Evolutionary conservation across 1,140 invertebrate genomes (phyloP), one percentile per base, ranked within the genome.

Genomic region (Andrena cerasifolii): DNA sequence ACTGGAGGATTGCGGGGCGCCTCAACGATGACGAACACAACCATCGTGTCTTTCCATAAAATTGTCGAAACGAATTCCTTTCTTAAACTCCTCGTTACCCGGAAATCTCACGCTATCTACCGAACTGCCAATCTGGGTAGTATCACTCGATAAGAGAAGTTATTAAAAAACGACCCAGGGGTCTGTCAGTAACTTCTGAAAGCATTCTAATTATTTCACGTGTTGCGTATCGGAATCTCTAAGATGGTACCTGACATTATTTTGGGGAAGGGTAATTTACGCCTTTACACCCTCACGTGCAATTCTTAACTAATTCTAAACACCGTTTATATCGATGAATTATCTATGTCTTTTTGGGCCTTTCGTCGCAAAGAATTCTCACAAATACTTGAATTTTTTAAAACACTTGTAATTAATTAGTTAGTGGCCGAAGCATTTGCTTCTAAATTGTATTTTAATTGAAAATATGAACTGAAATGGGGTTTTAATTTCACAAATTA

Each of bases 51-150:
- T 79, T 54, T 71, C 78, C 78, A 65, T 49, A 49, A 65, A 77
- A 33, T 71, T 66, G 47, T 31, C 53, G 53, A 77, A 63, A 73
- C 80, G 78, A 77, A 63, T 79, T 77, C 67, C 77, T 79, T 86
- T 83, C 73, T 85, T 86, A 83, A 84, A 76, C 74, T 86, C 67
- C 84, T 89, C 88, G 82, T 89, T 89, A 89, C 75, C 75, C 82
- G 84, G 53, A 85, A 76, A 78, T 77, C 72, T 77, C 59, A 12
- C 40, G 68, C 61, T 51, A 67, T 62, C 43, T 67, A 51, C 28
- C 63, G 12, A 53, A 62, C 65, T 76, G 49, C 63, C 53, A 47
- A 47, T 58, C 63, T 73, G 73, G 74, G 53, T 65, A 49, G 53
- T 59, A 71, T 43, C 61, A 62, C 66, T 43, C 47, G 73, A 83